Base-by-base conservation (phyloP, 2,797 vertebrate genomes). In the Zenarchopterus dispar region DNA sequence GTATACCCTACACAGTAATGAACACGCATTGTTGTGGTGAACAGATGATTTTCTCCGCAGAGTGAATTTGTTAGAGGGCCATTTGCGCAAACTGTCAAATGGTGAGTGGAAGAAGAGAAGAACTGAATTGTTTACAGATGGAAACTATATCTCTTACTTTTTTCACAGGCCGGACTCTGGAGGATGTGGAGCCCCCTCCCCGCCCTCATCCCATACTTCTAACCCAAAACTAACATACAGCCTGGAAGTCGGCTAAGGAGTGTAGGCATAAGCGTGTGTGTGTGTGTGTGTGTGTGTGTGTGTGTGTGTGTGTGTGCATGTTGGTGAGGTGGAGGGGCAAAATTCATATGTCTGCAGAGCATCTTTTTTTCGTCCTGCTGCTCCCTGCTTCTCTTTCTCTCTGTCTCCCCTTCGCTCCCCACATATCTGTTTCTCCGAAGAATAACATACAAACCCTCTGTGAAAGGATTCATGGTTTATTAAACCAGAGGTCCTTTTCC, bases 381-480 rank as follows among this genome's bases (percentile, higher is more conserved):
- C 77, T 78, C 78, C 48, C 48, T 57, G 57, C 76, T 61, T 73
- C 71, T 81, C 67, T 66, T 53, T 75, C 55, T 62, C 67, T 69
- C 68, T 36, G 48, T 70, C 74, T 70, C 65, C 47, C 70, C 33
- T 66, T 73, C 81, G 51, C 70, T 86, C 84, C 62, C 73, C 78
- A 63, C 79, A 6, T 90, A 90, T 91, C 88, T 86, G 75, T 87
- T 89, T 87, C 91, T 84, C 77, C 36, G 66, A 92, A 95, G 93
- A 92, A 91, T 92, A 95, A 95, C 92, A 95, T 92, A 96, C 93
- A 95, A 92, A 87, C 91, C 88, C 93, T 92, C 92, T 94, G 91
- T 88, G 92, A 94, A 95, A 94, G 93, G 94, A 96, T 95, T 96
- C 94, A 95, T 93, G 94, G 93, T 94, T 96, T 96, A 95, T 96